Evolutionary conservation across 2,113 vertebrate genomes (phyloP).

Genomic region (Diadophis punctatus): DNA sequence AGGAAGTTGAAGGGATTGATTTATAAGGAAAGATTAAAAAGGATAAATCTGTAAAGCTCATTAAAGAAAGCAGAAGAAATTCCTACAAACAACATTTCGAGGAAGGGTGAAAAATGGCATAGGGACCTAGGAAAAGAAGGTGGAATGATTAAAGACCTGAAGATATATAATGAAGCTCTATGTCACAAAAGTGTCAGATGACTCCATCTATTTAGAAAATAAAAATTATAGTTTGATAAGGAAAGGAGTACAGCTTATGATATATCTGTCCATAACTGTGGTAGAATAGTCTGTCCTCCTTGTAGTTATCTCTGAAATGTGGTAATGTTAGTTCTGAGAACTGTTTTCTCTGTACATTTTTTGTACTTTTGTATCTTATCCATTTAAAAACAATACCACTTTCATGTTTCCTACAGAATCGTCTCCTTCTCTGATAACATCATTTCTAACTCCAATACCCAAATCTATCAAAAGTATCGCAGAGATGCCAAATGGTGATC

Average conservation of each 20-base stretch:
- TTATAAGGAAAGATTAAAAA: conserved; percentile 66
- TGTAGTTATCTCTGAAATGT: neutral
- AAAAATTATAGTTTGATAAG: neutral
- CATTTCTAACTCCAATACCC: neutral
- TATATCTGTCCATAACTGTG: neutral
- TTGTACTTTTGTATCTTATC: neutral
- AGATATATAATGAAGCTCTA: neutral
- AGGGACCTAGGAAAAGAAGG: neutral
- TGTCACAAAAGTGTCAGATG: neutral
- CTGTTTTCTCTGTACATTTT: neutral
- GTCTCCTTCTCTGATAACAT: neutral
- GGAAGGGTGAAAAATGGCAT: conserved; percentile 5
- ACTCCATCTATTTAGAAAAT: neutral
- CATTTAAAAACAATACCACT: neutral
- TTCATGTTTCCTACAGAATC: neutral
- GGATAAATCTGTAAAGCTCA: conserved; percentile 61
- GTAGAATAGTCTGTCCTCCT: neutral
- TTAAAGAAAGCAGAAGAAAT: conserved; percentile 58
- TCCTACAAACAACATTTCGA: neutral
- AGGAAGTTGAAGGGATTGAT: conserved; percentile 60
- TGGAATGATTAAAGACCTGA: neutral
- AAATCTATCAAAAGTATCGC: neutral
- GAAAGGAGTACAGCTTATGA: neutral
- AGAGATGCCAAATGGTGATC: neutral
- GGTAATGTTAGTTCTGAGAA: neutral